phyloP scores from a whole-genome alignment of 2,888 invertebrate species.

The Synanthedon tipuliformis region DNA sequence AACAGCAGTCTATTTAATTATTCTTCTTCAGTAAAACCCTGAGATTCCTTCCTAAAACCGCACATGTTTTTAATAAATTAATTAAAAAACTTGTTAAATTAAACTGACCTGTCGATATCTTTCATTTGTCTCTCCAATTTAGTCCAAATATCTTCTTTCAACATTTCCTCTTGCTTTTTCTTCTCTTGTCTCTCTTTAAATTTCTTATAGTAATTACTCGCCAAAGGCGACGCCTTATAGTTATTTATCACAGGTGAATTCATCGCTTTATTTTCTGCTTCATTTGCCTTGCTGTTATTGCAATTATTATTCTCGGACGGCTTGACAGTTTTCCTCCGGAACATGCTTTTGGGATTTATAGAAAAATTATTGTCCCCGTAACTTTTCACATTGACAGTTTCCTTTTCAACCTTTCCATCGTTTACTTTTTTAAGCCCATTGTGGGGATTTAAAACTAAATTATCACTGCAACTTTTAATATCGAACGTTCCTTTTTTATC shows the following conservation, averaged over 20 bases:
- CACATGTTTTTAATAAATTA: background rate
- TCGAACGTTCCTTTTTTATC: no score
- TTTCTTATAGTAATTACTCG: constrained; percentile 29
- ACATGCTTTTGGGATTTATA: background rate
- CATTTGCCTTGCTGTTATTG: background rate
- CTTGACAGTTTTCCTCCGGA: background rate
- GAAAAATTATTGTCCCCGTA: background rate
- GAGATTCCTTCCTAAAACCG: no score
- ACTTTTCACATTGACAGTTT: background rate
- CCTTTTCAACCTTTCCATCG: background rate
- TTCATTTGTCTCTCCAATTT: constrained; percentile 27
- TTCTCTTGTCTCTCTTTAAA: constrained; percentile 17
- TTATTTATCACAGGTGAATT: constrained; percentile 4
- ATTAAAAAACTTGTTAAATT: background rate
- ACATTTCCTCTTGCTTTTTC: constrained; percentile 1
- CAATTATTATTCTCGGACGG: background rate
- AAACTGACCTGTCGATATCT: constrained; percentile 30
- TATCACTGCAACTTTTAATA: no score
- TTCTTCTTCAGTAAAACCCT: no score
- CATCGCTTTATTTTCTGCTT: background rate
- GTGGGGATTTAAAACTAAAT: no score
- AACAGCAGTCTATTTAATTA: no score
- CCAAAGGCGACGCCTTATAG: constrained; percentile 21
- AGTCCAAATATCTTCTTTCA: constrained; percentile 29
- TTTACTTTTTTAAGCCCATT: background rate